A percentile compares a stretch with the other conserved stretches of the same genome.
Conservation (phyloP, 2,113 vertebrate species). For the Theristicus caerulescens region DNA sequence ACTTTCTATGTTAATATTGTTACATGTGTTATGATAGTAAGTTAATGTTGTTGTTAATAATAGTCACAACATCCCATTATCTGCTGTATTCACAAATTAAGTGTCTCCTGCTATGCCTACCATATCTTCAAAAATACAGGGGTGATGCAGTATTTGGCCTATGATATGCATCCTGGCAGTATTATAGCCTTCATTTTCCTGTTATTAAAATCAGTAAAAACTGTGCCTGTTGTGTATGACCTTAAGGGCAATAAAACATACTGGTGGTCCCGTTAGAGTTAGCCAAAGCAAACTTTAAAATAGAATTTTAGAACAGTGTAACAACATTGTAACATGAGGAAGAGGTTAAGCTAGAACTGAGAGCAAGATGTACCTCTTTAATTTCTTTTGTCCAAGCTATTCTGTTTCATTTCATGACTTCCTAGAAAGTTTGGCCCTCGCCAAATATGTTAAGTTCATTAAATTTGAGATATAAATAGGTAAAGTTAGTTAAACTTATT, state of each 20-base stretch:
- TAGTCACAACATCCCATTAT: background rate
- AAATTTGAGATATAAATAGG: background rate
- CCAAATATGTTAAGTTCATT: background rate
- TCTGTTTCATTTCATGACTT: background rate
- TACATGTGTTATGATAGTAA: background rate
- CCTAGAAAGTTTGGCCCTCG: background rate
- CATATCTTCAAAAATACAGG: background rate
- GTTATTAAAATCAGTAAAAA: background rate
- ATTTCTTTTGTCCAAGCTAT: background rate
- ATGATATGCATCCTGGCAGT: background rate
- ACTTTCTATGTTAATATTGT: background rate
- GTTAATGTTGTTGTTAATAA: background rate
- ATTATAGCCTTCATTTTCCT: background rate
- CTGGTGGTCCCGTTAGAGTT: background rate
- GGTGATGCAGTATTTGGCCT: background rate
- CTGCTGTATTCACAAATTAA: background rate
- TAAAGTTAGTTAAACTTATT: background rate
- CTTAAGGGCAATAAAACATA: background rate
- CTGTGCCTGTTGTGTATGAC: background rate
- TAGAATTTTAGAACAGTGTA: background rate
- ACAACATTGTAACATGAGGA: background rate
- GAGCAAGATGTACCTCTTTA: background rate
- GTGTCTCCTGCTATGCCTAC: background rate
- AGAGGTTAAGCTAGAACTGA: background rate
- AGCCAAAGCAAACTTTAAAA: background rate